These are phyloP conservation scores for Polydesmus complanatus DNA, from an alignment of 2,888 invertebrate genomes.

Conservation along the genomic window DNA sequence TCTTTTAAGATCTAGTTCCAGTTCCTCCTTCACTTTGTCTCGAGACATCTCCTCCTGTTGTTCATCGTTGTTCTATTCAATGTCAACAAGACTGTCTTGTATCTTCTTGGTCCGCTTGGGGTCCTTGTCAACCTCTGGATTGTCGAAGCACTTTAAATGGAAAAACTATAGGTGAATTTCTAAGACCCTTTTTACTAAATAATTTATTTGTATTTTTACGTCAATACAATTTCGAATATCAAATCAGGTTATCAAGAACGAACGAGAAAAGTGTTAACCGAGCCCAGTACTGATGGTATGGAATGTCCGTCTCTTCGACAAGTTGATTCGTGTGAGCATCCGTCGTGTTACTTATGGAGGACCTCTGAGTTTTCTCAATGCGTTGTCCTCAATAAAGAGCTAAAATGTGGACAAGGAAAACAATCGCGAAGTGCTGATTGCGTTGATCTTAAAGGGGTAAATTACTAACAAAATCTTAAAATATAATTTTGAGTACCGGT, in stretches of 20 bases:
- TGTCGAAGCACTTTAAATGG: conserved; percentile 21
- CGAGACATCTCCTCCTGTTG: conserved; percentile 18
- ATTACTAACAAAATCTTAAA: neutral
- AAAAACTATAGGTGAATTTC: neutral
- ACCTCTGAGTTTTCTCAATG: conserved; percentile 27
- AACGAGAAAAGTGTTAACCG: conserved; percentile 38
- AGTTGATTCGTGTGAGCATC: conserved; percentile 18
- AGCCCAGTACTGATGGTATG: conserved; percentile 37
- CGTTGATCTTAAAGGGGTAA: conserved; percentile 20
- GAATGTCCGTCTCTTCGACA: conserved; percentile 20
- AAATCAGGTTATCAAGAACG: conserved; percentile 27
- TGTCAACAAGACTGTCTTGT: conserved; percentile 47
- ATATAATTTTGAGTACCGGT: neutral
- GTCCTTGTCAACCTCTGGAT: conserved; percentile 42
- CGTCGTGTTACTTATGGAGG: conserved; percentile 20
- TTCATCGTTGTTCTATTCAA: conserved; percentile 37
- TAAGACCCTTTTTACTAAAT: too few relatives aligned
- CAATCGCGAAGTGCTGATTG: conserved; percentile 19
- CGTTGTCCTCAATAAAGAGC: conserved; percentile 17
- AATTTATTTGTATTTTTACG: too few relatives aligned
- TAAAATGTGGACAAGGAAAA: conserved; percentile 20
- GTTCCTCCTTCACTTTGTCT: conserved; percentile 18
- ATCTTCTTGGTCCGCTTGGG: conserved; percentile 48
- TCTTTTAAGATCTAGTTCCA: conserved; percentile 20
- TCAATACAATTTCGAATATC: neutral